Base-by-base conservation (phyloP, 2,113 vertebrate genomes). In the Cepphus grylle region DNA sequence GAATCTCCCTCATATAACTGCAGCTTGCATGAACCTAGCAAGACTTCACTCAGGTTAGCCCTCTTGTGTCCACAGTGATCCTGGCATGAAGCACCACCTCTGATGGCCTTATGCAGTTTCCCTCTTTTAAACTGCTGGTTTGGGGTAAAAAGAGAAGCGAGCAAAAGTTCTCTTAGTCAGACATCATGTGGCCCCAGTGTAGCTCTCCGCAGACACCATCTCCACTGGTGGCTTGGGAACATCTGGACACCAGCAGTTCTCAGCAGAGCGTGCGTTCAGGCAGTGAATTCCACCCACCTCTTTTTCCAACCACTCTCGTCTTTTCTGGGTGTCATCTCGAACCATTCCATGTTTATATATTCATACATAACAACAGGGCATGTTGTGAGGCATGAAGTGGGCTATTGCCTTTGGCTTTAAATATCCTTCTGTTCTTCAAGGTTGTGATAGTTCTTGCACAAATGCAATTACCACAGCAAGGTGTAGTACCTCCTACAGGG, bases 11-110 rank as follows among this genome's bases (percentile, higher is more conserved):
- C n/a, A 1, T 8, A 20, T 2, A 63, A 26, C 36, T 38, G 50
- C 58, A 73, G 43, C 43, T 77, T n/a, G 18, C 47, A 34, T 8
- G 70, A 73, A 67, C 34, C 26, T 32, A 17, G 19, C 12, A 12
- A 32, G 17, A 4, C 14, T 72, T 53, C 20, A 11, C 40, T 13
- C 0, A 0, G 15, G 34, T 18, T 81, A 74, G 11, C 55, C 5
- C 34, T 71, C 36, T 13, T 17, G 27, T 29, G 62, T 58, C 55
- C 49, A 36, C 22, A 30, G 49, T 15, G 11, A 29, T 32, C 58
- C 59, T 32, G 53, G 22, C 1, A 19, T 17, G 43, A 27, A 36
- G 36, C 7, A 69, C 18, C 25, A 25, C 8, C 38, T 55, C 43
- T 6, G 38, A 17, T 6, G 27, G 11, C 15, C 36, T 78, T 43